Base-by-base conservation (phyloP, 2,888 invertebrate species). In the Platynereis dumerilii region DNA sequence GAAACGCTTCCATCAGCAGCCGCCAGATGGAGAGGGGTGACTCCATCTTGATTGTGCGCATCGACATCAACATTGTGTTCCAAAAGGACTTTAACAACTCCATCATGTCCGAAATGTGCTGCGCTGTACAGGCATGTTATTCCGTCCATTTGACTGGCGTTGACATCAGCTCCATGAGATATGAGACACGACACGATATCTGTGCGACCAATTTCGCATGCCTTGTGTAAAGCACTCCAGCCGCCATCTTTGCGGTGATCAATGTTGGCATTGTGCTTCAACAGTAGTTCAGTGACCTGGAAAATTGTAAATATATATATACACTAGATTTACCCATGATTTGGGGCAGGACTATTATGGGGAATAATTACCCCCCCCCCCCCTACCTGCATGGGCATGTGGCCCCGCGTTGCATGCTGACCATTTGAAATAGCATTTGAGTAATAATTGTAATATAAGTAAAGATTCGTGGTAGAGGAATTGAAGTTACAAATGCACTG, bases 171-270 rank as follows among this genome's bases (percentile, higher is more conserved):
- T 5, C 67, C 67, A 24, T 53, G 62, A 17, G 22, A 22, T 3
- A 61, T 52, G 3, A 60, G 52, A 39, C 1, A 24, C 42, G 3
- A n/a, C 3, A 64, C 58, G 27, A 64, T 27, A 34, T 61, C 42
- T 3, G 7, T 22, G 10, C 42, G 20, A n/a, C 65, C 65, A 2
- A 24, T 17, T 26, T 64, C 67, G 17, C 63, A 59, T 12, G 67
- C 67, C 22, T 63, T 63, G 28, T 67, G 67, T 26, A 67, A 56
- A 22, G 64, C 56, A 3, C 63, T 67, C 63, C 63, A 64, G 20
- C 67, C 67, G 15, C 63, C 63, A 39, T 22, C 27, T 27, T 64
- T 63, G 28, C 29, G 20, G 17, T 63, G 59, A 44, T 67, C 24
- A n/a, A 56, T 55, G 15, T 63, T 26, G 24, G 64, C 67, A 34